Evolutionary conservation across 2,888 invertebrate species (phyloP), one percentile per base, ranked within the genome.

Genomic region (Ornithoptera priamus): DNA sequence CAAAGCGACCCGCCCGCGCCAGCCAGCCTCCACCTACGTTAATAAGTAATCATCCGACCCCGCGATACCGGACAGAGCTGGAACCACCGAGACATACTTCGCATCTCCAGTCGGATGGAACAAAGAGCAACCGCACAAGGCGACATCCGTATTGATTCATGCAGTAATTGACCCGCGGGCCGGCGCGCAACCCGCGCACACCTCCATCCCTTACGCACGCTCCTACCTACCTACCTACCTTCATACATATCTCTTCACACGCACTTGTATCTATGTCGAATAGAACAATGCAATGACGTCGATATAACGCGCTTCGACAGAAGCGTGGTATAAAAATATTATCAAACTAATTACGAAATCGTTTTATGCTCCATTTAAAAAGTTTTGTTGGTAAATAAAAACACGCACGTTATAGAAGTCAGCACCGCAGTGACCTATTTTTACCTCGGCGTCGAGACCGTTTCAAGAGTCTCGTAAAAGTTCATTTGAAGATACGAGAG

Each of bases 31-130:
- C 92, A 91, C 90, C 92, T 90, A 92, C 91, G 92, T 92, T 92
- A 92, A 92, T 92, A 92, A 92, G 92, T 92, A 92, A 92, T 92
- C 91, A 90, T 90, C 87, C 90, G 89, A 90, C 88, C 90, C 90
- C 86, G 89, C 86, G 86, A 87, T 90, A 89, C 90, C 90, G 91
- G 89, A 83, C 87, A 82, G 85, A 86, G 84, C 89, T 86, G 88
- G 85, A 87, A 87, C 85, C 86, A 83, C 86, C 81, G 88, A 90
- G 89, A 88, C 86, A 86, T 86, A 84, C 85, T 87, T 87, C 85
- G 87, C 83, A 85, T 87, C 89, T 89, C 85, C 85, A 87, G 85
- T 88, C 85, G 84, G 82, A 82, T 83, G 86, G 87, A 89, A 92
- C 89, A 91, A 92, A 90, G 91, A 88, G 85, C 84, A 81, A 83